Evolutionary conservation across 2,797 vertebrate species (phyloP), one percentile per base, ranked within the genome.

Genomic region (Margarornis squamiger): DNA sequence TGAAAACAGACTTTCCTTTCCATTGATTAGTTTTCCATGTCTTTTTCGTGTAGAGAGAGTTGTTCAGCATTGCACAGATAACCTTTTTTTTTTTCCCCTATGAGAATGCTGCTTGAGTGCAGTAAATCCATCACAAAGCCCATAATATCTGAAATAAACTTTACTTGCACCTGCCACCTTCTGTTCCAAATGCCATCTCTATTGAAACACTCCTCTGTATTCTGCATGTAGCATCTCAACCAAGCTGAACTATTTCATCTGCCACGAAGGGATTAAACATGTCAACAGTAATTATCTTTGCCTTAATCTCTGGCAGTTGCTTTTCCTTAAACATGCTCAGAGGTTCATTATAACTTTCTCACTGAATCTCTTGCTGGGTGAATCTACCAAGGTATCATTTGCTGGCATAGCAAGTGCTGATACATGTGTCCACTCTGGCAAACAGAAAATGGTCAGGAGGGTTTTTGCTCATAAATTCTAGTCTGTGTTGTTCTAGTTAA

Each of bases 231-330:
- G 84, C 62, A 27, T 71, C 63, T 76, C 48, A 92, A 91, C 55
- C 66, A 11, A 88, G 67, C n/a, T 32, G 87, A 92, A 62, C 91
- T 80, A 68, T 91, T 86, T 65, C 88, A 87, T 72, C 77, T 18
- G 8, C 87, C 76, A 45, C 7, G 18, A 52, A 79, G 94, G 73
- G 67, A 90, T 83, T 93, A 91, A 89, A 68, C 66, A 88, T 82
- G 68, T 92, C 86, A 90, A 74, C 88, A 85, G 83, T 93, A 93
- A 96, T 93, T 95, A 96, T 82, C 92, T 89, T 76, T 85, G 74
- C 77, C 74, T 85, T 95, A 89, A 63, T 95, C 78, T 90, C 74
- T 91, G 92, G 72, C 86, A 92, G 55, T 91, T 71, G 63, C 66
- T 87, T 84, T 89, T 49, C 41, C 59, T 73, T 85, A 82, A 87